Percentiles rank a stretch among this genome's conserved stretches.
Conservation (phyloP, 2,113 vertebrate genomes). For the Clarias batrachus region DNA sequence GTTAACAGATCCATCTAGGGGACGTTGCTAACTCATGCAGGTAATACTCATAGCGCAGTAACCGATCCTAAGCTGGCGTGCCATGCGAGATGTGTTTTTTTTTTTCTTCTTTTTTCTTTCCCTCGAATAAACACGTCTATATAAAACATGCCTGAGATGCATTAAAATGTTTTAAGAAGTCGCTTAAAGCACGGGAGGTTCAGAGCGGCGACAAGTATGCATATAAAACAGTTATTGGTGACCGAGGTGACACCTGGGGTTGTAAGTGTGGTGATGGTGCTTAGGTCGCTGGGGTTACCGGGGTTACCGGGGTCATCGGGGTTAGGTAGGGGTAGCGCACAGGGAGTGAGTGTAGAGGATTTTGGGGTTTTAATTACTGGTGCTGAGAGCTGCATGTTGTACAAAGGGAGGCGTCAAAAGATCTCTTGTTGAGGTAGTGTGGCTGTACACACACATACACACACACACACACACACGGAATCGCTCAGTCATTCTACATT, state of each 20-base stretch:
- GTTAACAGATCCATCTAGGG: constrained; percentile 45
- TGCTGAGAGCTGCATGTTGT: constrained; percentile 27
- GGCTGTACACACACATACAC: constrained; percentile 32
- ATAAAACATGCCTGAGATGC: constrained; percentile 49
- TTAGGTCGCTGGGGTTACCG: background rate
- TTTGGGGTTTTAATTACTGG: constrained; percentile 44
- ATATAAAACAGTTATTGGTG: constrained; percentile 3
- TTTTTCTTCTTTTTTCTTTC: background rate
- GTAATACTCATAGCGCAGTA: constrained; percentile 32
- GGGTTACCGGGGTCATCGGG: background rate
- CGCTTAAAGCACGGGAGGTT: constrained; percentile 43
- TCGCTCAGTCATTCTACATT: background rate
- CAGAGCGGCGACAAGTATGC: constrained; percentile 30
- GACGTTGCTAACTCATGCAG: constrained; percentile 27
- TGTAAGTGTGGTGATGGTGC: constrained; percentile 27
- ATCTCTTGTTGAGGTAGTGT: constrained; percentile 43
- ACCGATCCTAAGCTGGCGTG: constrained; percentile 42
- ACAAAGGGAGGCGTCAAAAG: constrained; percentile 43
- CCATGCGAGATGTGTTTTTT: constrained; percentile 18
- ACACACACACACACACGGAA: constrained; percentile 35
- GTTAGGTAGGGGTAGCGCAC: background rate
- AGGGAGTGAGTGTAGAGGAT: constrained; percentile 24
- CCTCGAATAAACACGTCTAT: constrained; percentile 41
- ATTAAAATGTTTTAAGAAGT: constrained; percentile 63
- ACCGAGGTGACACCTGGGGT: background rate